A percentile compares a stretch with the other conserved stretches of the same genome.
Conservation (phyloP, 2,113 vertebrate species). For the Anhinga rufa region DNA sequence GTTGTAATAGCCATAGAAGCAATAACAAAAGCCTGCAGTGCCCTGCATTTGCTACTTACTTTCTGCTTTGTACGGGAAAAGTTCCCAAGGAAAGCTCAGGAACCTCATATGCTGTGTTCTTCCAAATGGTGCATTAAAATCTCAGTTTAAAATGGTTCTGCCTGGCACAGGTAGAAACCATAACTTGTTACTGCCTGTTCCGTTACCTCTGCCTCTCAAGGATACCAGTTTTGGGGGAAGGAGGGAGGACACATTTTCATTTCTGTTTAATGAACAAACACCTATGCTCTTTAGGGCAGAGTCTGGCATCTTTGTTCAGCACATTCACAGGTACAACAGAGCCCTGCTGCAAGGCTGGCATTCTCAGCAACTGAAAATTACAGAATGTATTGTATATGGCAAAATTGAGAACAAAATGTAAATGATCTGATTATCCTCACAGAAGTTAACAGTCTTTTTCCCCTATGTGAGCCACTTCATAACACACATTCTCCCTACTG, state of each 20-base stretch:
- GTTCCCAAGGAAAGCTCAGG: neutral
- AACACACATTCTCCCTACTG: neutral
- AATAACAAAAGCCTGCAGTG: rapidly evolving
- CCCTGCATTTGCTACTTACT: neutral
- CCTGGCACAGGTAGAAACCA: neutral
- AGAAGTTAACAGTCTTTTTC: neutral
- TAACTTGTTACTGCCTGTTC: neutral
- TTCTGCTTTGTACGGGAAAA: neutral
- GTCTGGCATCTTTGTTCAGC: neutral
- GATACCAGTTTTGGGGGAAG: neutral
- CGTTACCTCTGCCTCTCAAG: neutral
- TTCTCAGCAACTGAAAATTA: neutral
- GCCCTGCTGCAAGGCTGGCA: neutral
- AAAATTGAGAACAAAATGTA: neutral
- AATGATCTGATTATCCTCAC: neutral
- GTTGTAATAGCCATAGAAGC: neutral
- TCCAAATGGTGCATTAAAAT: neutral
- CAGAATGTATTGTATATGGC: neutral
- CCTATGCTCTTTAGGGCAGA: neutral
- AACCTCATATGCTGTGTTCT: neutral
- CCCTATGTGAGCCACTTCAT: neutral
- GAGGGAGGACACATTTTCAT: neutral
- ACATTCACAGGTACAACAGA: neutral
- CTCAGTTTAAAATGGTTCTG: neutral
- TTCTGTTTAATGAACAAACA: neutral